Base-by-base conservation (phyloP, 2,888 invertebrate genomes). In the Coenonympha glycerion region DNA sequence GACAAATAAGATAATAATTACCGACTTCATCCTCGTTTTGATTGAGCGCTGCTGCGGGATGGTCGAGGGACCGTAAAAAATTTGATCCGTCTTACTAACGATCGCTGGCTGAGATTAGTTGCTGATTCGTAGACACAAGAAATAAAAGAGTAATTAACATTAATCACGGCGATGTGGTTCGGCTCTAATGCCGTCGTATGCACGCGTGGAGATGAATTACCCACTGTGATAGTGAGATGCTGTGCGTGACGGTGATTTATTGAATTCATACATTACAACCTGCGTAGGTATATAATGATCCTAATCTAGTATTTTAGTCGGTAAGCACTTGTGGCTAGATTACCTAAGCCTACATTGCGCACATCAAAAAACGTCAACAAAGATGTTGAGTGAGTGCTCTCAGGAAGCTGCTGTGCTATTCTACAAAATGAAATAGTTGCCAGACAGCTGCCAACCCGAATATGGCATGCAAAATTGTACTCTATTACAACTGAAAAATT, bases 141-240 rank as follows among this genome's bases (percentile, higher is more conserved):
- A 49, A 44, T 50, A 41, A 51, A 74, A 77, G 72, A 70, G 76
- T 78, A 81, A 84, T 84, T 82, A 84, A 73, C 79, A 81, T 86
- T 78, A 76, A 81, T 86, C 84, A 81, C 76, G 76, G 70, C 68
- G 70, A 77, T 72, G 75, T 70, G 74, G 69, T 69, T 68, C 9
- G 68, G 72, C 69, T 77, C 67, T 81, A 79, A 80, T 83, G 75
- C 74, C 69, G 67, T 24, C 16, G 13, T 24, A 58, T 62, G 59
- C 60, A 58, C 62, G 59, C 60, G 59, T 61, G 56, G 47, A 56
- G 54, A 48, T 53, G 55, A 61, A 75, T 72, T 69, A 68, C 75
- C 72, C 69, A 71, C 59, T 61, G 53, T 62, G 30, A 19, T 13
- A 6, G 26, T 18, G 30, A 34, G 34, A 45, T 26, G 45, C 8